A percentile compares a stretch with the other conserved stretches of the same genome.
These are phyloP conservation scores for Tillus elongatus DNA, from an alignment of 2,888 invertebrate genomes.

Conservation along the genomic window DNA sequence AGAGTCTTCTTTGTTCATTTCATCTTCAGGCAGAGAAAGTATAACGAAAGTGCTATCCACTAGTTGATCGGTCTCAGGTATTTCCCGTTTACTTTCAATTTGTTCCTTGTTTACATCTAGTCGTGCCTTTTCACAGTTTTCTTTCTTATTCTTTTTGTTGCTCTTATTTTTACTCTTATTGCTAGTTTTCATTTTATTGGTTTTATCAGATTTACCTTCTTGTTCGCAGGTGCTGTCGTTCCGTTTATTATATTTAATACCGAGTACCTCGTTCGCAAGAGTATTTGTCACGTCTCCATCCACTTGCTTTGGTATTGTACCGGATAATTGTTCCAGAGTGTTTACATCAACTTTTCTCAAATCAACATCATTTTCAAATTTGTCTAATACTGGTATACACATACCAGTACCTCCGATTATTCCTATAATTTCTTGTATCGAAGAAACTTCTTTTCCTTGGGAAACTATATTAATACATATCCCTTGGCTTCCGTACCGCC, in stretches of 20 bases:
- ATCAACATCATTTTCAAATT: constrained; percentile 28
- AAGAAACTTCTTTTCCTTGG: constrained; percentile 52
- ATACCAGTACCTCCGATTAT: constrained; percentile 48
- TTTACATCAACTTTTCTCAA: constrained; percentile 29
- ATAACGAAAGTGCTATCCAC: too few species aligned
- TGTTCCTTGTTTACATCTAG: too few species aligned
- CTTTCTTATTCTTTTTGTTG: not conserved
- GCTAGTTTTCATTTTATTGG: constrained; percentile 6
- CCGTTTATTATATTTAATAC: constrained; percentile 16
- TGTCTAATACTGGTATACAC: constrained; percentile 42
- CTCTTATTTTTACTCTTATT: constrained; percentile 9
- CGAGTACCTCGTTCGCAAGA: constrained; percentile 17
- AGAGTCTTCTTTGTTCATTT: too few species aligned
- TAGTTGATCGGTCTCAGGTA: too few species aligned
- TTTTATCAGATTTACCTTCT: constrained; percentile 10
- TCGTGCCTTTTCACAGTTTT: too few species aligned
- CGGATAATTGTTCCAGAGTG: constrained; percentile 27
- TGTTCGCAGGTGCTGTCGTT: constrained; percentile 3
- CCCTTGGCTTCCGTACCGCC: constrained; percentile 83
- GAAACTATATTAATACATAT: constrained; percentile 66
- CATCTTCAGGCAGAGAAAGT: too few species aligned
- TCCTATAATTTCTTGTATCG: constrained; percentile 50
- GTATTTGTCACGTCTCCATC: constrained; percentile 8
- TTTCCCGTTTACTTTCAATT: too few species aligned
- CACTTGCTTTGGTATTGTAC: constrained; percentile 19